A percentile compares a stretch with the other conserved stretches of the same genome.
These are phyloP conservation scores for Odocoileus virginianus DNA, from an alignment of 2,113 vertebrate genomes.

Conservation along the genomic window DNA sequence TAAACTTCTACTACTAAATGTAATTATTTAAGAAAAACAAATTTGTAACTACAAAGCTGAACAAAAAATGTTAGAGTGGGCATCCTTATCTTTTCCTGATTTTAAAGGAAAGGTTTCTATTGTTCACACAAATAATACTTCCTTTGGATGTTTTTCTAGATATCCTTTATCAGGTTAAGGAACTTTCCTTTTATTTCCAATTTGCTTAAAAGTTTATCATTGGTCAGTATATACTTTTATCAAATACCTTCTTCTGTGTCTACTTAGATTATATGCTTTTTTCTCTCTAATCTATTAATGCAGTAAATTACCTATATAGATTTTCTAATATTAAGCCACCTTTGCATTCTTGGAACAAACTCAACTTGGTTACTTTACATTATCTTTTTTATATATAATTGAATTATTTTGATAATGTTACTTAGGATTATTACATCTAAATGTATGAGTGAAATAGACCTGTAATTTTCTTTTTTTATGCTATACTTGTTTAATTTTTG, in stretches of 20 bases:
- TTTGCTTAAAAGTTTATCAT: neutral
- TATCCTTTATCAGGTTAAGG: neutral
- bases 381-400: neutral
- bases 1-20: neutral
- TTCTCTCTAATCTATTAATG: neutral
- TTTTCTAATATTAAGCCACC: neutral
- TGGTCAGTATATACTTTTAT: neutral
- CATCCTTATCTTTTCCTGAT: neutral
- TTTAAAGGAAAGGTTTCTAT: neutral
- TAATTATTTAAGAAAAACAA: slow-evolving; percentile 9
- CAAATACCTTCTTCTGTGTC: neutral
- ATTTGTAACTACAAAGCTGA: neutral
- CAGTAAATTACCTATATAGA: neutral
- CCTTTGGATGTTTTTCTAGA: neutral
- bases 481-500: neutral
- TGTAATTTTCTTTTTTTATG: neutral
- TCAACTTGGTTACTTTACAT: neutral
- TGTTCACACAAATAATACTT: neutral
- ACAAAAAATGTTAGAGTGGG: neutral
- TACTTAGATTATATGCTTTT: neutral
- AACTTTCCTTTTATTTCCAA: neutral
- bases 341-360: neutral
- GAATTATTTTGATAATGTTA: neutral
- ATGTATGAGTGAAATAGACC: neutral
- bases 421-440: neutral